Evolutionary conservation across 2,888 invertebrate genomes (phyloP).

Genomic region (Apamea sordens): DNA sequence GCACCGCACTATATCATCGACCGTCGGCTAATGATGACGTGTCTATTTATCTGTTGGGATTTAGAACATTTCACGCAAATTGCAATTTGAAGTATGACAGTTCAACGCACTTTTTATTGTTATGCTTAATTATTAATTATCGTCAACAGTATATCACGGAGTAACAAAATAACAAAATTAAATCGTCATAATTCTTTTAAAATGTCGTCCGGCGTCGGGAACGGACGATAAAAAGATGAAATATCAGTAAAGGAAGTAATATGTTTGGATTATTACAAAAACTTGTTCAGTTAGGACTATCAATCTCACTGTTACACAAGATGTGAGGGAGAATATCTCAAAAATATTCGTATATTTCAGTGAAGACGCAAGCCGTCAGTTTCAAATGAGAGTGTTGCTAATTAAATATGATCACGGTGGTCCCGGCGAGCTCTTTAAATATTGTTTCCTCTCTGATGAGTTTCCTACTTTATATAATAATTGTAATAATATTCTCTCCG

Average conservation of each 20-base stretch:
- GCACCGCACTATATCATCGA: conserved; percentile 85
- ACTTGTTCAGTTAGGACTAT: conserved; percentile 61
- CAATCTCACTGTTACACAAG: conserved; percentile 63
- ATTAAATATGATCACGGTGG: conserved; percentile 67
- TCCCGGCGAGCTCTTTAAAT: conserved; percentile 60
- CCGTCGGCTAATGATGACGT: conserved; percentile 85
- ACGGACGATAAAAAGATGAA: conserved; percentile 68
- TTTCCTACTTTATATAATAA: conserved; percentile 30
- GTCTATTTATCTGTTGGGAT: conserved; percentile 83
- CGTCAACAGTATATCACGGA: conserved; percentile 62
- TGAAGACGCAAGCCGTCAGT: conserved; percentile 54
- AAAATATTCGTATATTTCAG: conserved; percentile 59
- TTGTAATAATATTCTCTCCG: conserved; percentile 18
- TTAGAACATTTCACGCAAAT: conserved; percentile 81
- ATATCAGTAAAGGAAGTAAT: conserved; percentile 70
- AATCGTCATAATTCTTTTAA: conserved; percentile 66
- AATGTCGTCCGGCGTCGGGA: conserved; percentile 63
- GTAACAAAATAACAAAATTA: conserved; percentile 66
- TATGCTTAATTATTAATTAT: conserved; percentile 73
- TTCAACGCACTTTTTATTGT: conserved; percentile 78
- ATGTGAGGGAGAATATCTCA: conserved; percentile 50
- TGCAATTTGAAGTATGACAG: conserved; percentile 81
- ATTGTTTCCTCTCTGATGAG: conserved; percentile 59
- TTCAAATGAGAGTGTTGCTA: conserved; percentile 60
- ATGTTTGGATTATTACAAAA: conserved; percentile 67